These are phyloP conservation scores for Ethmia dodecea DNA, from an alignment of 2,888 invertebrate species.

Conservation along the genomic window DNA sequence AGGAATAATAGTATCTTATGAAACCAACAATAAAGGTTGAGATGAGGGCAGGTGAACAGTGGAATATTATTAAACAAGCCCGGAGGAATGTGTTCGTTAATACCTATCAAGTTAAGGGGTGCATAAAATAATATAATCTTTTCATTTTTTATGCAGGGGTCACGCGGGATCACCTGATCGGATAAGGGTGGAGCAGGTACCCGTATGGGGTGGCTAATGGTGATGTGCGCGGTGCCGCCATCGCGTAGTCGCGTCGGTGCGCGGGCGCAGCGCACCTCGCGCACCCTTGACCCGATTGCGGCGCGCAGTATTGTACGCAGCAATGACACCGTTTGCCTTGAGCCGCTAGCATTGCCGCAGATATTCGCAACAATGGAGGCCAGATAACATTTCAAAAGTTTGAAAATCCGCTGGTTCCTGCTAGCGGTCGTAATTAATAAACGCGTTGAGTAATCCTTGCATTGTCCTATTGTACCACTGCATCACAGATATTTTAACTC, in stretches of 20 bases:
- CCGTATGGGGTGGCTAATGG: slow-evolving; percentile 27
- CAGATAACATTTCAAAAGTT: slow-evolving; percentile 77
- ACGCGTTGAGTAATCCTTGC: slow-evolving; percentile 51
- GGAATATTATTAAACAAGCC: slow-evolving; percentile 43
- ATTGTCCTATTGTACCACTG: slow-evolving; percentile 32
- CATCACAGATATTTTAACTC: no score
- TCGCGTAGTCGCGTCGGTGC: slow-evolving; percentile 8
- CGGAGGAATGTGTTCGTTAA: slow-evolving; percentile 48
- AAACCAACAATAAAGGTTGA: slow-evolving; percentile 40
- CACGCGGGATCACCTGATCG: slow-evolving; percentile 55
- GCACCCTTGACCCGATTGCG: slow-evolving; percentile 73
- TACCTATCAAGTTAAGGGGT: slow-evolving; percentile 45
- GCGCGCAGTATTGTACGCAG: slow-evolving; percentile 69
- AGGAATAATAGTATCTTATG: slow-evolving; percentile 41
- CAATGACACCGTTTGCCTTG: slow-evolving; percentile 77
- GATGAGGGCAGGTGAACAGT: slow-evolving; percentile 63
- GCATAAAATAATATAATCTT: slow-evolving; percentile 43
- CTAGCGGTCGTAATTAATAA: slow-evolving; percentile 58
- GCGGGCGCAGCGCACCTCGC: slow-evolving; percentile 24
- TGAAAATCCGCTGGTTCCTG: slow-evolving; percentile 66
- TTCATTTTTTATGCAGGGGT: slow-evolving; percentile 30
- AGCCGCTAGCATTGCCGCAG: slow-evolving; percentile 75
- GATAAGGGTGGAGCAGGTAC: slow-evolving; percentile 56
- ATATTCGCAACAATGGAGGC: slow-evolving; percentile 78
- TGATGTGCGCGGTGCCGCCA: not conserved